Evolutionary conservation across 2,888 invertebrate genomes (phyloP).

Genomic region (Amphipoea lucens): DNA sequence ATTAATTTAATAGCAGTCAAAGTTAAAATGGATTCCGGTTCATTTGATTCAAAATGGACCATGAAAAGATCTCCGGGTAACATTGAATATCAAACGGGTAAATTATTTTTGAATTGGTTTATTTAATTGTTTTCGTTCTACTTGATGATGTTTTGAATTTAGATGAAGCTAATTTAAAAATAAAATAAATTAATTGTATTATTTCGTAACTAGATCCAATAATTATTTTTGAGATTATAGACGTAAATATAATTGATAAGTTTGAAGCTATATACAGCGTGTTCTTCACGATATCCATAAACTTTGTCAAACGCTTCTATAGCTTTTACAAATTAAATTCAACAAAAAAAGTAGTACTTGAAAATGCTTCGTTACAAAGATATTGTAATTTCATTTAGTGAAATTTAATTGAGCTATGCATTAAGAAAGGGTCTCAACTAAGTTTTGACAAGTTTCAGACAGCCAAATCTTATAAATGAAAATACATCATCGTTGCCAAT

Average conservation of each 20-base stretch:
- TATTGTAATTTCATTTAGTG: too few species aligned
- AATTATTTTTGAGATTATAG: too few species aligned
- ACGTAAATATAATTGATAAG: not conserved
- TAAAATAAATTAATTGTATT: not conserved
- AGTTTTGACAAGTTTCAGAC: too few species aligned
- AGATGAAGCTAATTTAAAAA: not conserved
- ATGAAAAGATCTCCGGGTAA: slow-evolving; percentile 59
- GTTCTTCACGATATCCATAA: too few species aligned
- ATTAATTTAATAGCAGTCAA: slow-evolving; percentile 65
- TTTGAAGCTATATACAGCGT: not conserved
- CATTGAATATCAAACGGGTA: slow-evolving; percentile 49
- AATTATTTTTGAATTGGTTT: slow-evolving; percentile 38
- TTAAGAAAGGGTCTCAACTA: too few species aligned
- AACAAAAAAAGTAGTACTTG: too few species aligned
- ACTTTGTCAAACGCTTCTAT: too few species aligned
- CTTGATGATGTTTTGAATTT: not conserved
- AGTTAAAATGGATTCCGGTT: slow-evolving; percentile 69
- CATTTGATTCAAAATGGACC: slow-evolving; percentile 70
- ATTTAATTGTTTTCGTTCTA: slow-evolving; percentile 2
- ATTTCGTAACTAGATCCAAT: not conserved
- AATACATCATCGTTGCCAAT: too few species aligned
- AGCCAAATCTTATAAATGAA: too few species aligned
- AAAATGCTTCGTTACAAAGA: too few species aligned
- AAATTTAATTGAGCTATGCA: too few species aligned
- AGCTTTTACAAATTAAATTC: too few species aligned